Conservation (phyloP, 2,113 vertebrate species). For the Hystrix cristata region DNA sequence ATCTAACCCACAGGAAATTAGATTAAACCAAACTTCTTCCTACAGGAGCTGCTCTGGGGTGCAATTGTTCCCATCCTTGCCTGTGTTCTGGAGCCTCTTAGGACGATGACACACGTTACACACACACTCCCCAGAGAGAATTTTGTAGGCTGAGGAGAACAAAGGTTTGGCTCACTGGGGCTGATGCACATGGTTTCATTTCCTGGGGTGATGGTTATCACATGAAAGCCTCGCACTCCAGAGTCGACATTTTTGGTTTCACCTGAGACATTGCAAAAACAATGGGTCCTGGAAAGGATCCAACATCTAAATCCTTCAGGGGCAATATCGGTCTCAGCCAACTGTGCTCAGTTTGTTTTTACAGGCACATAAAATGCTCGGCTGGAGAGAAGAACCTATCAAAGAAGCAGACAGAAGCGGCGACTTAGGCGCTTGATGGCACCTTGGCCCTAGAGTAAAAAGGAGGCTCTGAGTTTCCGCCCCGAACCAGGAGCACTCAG, state of each 20-base stretch:
- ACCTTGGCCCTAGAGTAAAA: background rate
- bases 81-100: slow-evolving; percentile 79
- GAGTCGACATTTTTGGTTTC: slow-evolving; percentile 90
- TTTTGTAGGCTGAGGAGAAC: slow-evolving; percentile 86
- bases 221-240: slow-evolving; percentile 89
- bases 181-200: slow-evolving; percentile 90
- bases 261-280: slow-evolving; percentile 90
- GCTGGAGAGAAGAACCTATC: slow-evolving; percentile 75
- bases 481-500: background rate
- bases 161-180: slow-evolving; percentile 87
- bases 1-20: slow-evolving; percentile 79
- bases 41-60: slow-evolving; percentile 78
- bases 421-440: background rate
- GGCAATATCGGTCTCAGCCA: slow-evolving; percentile 87
- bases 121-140: slow-evolving; percentile 74
- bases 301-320: slow-evolving; percentile 87
- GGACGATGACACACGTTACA: slow-evolving; percentile 76
- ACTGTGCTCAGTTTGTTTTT: slow-evolving; percentile 81
- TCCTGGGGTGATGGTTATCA: slow-evolving; percentile 90
- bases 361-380: slow-evolving; percentile 79
- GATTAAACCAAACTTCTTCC: slow-evolving; percentile 79
- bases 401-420: slow-evolving; percentile 60
- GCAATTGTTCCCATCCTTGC: slow-evolving; percentile 71
- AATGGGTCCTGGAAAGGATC: slow-evolving; percentile 89
- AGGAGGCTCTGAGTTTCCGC: slow-evolving; percentile 7